Conservation (phyloP, 2,797 vertebrate genomes). For the Pristis pectinata region DNA sequence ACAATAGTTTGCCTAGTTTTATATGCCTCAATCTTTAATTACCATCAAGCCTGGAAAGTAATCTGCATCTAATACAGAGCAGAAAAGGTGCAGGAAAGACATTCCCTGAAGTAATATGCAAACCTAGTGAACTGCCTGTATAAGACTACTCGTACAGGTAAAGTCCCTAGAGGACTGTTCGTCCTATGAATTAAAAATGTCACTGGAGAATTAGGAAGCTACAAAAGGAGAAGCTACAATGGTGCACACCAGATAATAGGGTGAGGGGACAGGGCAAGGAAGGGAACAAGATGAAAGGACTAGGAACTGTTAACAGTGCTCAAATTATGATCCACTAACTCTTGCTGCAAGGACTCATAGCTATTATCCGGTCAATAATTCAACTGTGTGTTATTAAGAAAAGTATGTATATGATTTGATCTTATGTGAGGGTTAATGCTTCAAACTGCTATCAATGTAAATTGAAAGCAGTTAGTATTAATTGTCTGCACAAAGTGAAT, state of each 20-base stretch:
- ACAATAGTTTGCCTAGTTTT: not conserved
- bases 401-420: no score
- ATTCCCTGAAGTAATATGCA: not conserved
- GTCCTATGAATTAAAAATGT: not conserved
- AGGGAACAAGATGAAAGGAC: not conserved
- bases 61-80: not conserved
- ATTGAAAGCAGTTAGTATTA: no score
- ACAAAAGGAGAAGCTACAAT: not conserved
- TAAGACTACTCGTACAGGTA: not conserved
- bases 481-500: no score
- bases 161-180: not conserved
- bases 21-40: not conserved
- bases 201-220: not conserved
- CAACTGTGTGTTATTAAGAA: not conserved
- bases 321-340: not conserved
- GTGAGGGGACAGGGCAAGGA: no score
- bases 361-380: not conserved
- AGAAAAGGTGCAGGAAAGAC: not conserved
- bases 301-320: not conserved
- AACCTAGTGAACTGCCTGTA: not conserved
- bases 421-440: no score
- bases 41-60: not conserved
- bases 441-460: no score
- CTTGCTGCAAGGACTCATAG: not conserved
- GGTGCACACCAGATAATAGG: not conserved